Evolutionary conservation across 1,140 invertebrate genomes (phyloP).

Genomic region (Probaryconus sp.): DNA sequence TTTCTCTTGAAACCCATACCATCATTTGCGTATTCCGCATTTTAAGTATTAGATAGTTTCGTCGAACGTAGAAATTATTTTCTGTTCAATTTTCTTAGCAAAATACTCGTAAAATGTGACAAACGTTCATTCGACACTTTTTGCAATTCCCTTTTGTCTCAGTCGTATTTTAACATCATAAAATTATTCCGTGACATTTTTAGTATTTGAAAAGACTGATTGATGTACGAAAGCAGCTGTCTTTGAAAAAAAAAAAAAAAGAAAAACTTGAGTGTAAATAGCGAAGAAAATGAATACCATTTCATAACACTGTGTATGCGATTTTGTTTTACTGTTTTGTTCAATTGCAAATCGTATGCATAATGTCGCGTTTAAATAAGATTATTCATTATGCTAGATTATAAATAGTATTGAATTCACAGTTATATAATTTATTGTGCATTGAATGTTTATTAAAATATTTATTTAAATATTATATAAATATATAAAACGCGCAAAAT

Average conservation of each 20-base stretch:
- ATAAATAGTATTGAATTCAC: slow-evolving; percentile 21
- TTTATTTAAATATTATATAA: slow-evolving; percentile 23
- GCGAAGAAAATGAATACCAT: slow-evolving; percentile 19
- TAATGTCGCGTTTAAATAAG: slow-evolving; percentile 6
- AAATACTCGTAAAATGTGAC: slow-evolving; percentile 27
- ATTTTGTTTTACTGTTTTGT: slow-evolving; percentile 13
- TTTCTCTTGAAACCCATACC: slow-evolving; percentile 41
- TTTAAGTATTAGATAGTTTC: slow-evolving; percentile 35
- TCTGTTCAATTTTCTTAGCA: slow-evolving; percentile 24
- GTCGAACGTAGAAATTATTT: slow-evolving; percentile 31
- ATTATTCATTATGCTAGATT: slow-evolving; percentile 19
- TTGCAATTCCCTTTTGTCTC: slow-evolving; percentile 20
- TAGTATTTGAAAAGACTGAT: slow-evolving; percentile 42
- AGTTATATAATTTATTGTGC: slow-evolving; percentile 31
- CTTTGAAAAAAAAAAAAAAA: background rate
- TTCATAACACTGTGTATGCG: slow-evolving; percentile 21
- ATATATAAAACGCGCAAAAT: slow-evolving; percentile 4
- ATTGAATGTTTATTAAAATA: slow-evolving; percentile 27
- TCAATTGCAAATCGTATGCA: slow-evolving; percentile 17
- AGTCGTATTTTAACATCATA: slow-evolving; percentile 22
- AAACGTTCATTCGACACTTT: slow-evolving; percentile 17
- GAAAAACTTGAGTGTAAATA: slow-evolving; percentile 36
- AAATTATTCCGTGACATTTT: slow-evolving; percentile 29
- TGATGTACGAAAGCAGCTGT: slow-evolving; percentile 28
- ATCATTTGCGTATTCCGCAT: slow-evolving; percentile 36